Conservation (phyloP, 2,888 invertebrate genomes). For the Ormyrus rosae region DNA sequence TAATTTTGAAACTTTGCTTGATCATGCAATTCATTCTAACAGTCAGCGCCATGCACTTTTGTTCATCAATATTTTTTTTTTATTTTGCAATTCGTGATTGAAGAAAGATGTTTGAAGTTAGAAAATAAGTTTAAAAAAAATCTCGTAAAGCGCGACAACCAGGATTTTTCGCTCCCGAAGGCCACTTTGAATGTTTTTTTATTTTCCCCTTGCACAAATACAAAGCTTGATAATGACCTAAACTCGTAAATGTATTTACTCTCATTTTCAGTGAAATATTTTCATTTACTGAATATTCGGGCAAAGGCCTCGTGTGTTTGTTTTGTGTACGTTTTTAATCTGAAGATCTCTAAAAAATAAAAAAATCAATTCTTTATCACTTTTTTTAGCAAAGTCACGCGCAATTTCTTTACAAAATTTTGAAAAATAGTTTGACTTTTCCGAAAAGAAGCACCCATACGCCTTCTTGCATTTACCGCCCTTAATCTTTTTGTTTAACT, state of each 20-base stretch:
- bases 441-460: conserved; percentile 65
- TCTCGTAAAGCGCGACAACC: conserved; percentile 65
- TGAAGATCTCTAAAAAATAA: conserved; percentile 57
- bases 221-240: conserved; percentile 64
- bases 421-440: conserved; percentile 73
- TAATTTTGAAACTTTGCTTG: conserved; percentile 36
- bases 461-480: conserved; percentile 57
- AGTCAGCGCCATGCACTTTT: conserved; percentile 54
- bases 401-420: conserved; percentile 70
- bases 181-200: conserved; percentile 74
- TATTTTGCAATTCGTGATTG: conserved; percentile 34
- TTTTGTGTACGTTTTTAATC: conserved; percentile 59
- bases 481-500: conserved; percentile 46
- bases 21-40: conserved; percentile 43
- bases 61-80: conserved; percentile 45
- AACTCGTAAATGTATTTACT: conserved; percentile 57
- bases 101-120: conserved; percentile 47
- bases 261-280: conserved; percentile 57
- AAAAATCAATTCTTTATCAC: conserved; percentile 58
- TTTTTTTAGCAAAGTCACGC: conserved; percentile 63
- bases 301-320: conserved; percentile 66
- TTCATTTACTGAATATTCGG: conserved; percentile 58
- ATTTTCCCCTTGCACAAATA: conserved; percentile 67
- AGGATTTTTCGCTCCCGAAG: conserved; percentile 68
- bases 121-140: conserved; percentile 61